These are phyloP conservation scores for Augiades crinisus DNA, from an alignment of 2,888 invertebrate species.

Conservation along the genomic window DNA sequence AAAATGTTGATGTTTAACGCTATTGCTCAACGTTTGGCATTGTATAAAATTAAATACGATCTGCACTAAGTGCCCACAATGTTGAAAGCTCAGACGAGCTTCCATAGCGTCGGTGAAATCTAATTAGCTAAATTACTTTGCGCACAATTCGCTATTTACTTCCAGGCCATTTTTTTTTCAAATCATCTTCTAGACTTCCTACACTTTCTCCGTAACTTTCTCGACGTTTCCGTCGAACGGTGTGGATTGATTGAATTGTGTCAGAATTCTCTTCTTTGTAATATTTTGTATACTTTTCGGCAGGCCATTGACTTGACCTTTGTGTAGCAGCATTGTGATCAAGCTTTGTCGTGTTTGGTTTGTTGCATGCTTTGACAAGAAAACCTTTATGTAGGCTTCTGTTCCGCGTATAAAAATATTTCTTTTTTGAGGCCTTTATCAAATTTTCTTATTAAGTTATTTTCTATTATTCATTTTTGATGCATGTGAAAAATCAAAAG, in stretches of 20 bases:
- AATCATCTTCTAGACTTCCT: conserved; percentile 26
- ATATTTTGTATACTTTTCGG: conserved; percentile 23
- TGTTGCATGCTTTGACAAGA: conserved; percentile 8
- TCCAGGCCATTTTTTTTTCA: conserved; percentile 26
- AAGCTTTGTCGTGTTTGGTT: conserved; percentile 6
- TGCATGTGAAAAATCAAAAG: too few relatives aligned
- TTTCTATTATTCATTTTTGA: too few relatives aligned
- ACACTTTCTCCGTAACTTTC: conserved; percentile 25
- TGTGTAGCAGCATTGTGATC: conserved; percentile 4
- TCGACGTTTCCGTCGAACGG: conserved; percentile 22
- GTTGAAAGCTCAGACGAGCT: conserved; percentile 16
- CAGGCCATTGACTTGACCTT: conserved; percentile 23
- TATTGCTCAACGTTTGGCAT: too few relatives aligned
- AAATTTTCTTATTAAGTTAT: too few relatives aligned
- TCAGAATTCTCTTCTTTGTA: conserved; percentile 21
- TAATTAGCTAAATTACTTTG: conserved; percentile 25
- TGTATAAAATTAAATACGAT: not conserved
- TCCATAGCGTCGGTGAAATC: conserved; percentile 18
- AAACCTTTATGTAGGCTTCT: not conserved
- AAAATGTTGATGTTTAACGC: too few relatives aligned
- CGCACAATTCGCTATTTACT: conserved; percentile 22
- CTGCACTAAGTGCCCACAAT: not conserved
- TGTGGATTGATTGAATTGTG: conserved; percentile 27
- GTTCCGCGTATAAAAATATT: too few relatives aligned
- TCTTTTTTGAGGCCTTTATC: conserved; percentile 1